Evolutionary conservation across 2,113 vertebrate species (phyloP).

Genomic region (Anolis carolinensis): DNA sequence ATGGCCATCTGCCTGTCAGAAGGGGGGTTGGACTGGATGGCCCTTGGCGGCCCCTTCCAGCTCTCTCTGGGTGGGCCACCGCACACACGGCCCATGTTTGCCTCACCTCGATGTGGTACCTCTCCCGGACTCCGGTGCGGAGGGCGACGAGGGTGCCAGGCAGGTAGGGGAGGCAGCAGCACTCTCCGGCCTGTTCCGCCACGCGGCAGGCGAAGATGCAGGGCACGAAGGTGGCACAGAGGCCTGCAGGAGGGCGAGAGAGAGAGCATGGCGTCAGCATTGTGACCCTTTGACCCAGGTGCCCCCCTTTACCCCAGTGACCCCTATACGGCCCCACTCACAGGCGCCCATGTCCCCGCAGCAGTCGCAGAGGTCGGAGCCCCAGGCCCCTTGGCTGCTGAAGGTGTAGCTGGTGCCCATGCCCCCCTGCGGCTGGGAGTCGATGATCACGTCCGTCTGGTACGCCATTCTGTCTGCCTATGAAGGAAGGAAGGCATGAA

Average conservation of each 20-base stretch:
- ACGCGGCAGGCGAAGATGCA: constrained; percentile 36
- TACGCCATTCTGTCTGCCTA: constrained; percentile 4
- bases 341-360: background rate
- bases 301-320: background rate
- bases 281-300: background rate
- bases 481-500: background rate
- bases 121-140: constrained; percentile 15
- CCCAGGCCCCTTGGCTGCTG: background rate
- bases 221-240: constrained; percentile 24
- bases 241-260: background rate
- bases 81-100: no score
- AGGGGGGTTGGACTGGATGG: no score
- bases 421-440: background rate
- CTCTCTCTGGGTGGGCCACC: no score
- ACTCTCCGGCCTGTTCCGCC: constrained; percentile 7
- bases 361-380: background rate
- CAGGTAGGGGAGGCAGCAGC: constrained; percentile 39
- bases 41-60: no score
- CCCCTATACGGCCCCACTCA: background rate
- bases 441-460: background rate
- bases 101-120: constrained; percentile 35
- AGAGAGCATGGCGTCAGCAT: background rate
- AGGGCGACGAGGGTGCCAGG: constrained; percentile 33
- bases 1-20: no score
- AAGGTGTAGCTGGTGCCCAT: background rate